Conservation (phyloP, 2,113 vertebrate species). For the Suricata suricatta region DNA sequence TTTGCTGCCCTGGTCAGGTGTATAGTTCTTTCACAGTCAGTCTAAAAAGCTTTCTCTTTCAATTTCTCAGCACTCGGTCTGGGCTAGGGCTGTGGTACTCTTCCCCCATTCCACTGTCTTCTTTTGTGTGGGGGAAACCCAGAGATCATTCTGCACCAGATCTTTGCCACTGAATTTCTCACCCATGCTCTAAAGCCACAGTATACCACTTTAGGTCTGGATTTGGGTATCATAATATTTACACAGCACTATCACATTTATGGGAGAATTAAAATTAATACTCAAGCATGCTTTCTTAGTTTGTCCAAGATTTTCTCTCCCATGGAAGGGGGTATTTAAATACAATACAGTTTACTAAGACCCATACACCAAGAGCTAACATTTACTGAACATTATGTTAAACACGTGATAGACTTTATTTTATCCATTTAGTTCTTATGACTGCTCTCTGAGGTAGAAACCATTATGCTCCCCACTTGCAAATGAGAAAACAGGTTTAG, state of each 20-base stretch:
- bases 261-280: constrained; percentile 39
- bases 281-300: neutral
- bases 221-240: constrained; percentile 6
- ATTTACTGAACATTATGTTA: constrained; percentile 4
- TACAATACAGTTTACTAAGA: neutral
- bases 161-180: constrained; percentile 19
- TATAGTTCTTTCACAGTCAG: neutral
- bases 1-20: neutral
- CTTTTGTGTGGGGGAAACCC: neutral
- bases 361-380: neutral
- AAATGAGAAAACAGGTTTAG: neutral
- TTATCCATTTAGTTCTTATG: neutral
- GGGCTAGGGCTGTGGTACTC: neutral
- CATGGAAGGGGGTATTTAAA: constrained; percentile 22
- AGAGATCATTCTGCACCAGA: neutral
- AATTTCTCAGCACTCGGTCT: neutral
- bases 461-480: neutral
- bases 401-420: neutral
- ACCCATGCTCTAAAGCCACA: neutral
- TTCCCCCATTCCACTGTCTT: neutral
- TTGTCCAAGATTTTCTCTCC: constrained; percentile 39
- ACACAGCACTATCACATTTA: neutral
- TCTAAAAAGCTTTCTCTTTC: neutral
- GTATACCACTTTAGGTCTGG: neutral
- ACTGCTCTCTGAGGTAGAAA: neutral